A percentile compares a stretch with the other conserved stretches of the same genome.
phyloP scores from a whole-genome alignment of 2,888 invertebrate species.

The Philereme vetulata region DNA sequence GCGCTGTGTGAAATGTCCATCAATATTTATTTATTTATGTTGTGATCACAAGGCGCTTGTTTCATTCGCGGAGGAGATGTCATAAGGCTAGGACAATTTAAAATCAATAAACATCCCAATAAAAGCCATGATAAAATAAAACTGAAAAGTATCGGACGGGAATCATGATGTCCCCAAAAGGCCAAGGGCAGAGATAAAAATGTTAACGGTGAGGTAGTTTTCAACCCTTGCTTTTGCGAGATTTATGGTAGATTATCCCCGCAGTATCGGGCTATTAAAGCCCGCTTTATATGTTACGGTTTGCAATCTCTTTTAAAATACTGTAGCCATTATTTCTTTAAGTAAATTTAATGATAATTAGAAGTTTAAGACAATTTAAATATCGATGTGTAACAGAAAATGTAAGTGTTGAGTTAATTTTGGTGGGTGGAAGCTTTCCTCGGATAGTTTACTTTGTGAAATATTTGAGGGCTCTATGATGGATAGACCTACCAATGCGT shows the following conservation, averaged over 20 bases:
- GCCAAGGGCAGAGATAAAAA: constrained; percentile 58
- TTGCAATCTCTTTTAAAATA: constrained; percentile 45
- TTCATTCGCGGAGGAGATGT: too few relatives aligned
- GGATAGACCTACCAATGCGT: not conserved
- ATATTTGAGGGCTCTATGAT: not conserved
- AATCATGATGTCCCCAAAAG: constrained; percentile 52
- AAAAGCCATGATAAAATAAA: constrained; percentile 45
- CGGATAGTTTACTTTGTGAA: not conserved
- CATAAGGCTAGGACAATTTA: constrained; percentile 2
- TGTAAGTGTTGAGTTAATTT: constrained; percentile 7
- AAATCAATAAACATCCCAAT: constrained; percentile 32
- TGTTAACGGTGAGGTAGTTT: constrained; percentile 59
- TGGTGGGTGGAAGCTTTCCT: not conserved
- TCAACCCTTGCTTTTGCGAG: constrained; percentile 54
- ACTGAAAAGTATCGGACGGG: constrained; percentile 44
- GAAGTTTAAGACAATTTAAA: constrained; percentile 17
- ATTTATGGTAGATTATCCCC: constrained; percentile 58
- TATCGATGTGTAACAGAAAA: constrained; percentile 5
- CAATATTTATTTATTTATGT: too few relatives aligned
- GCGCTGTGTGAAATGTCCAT: too few relatives aligned
- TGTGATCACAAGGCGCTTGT: too few relatives aligned
- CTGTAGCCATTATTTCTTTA: constrained; percentile 34
- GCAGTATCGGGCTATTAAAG: constrained; percentile 53
- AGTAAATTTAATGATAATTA: constrained; percentile 34
- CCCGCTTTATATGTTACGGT: constrained; percentile 51